Base-by-base conservation (phyloP, 1,140 invertebrate genomes). In the Bombyx mori region DNA sequence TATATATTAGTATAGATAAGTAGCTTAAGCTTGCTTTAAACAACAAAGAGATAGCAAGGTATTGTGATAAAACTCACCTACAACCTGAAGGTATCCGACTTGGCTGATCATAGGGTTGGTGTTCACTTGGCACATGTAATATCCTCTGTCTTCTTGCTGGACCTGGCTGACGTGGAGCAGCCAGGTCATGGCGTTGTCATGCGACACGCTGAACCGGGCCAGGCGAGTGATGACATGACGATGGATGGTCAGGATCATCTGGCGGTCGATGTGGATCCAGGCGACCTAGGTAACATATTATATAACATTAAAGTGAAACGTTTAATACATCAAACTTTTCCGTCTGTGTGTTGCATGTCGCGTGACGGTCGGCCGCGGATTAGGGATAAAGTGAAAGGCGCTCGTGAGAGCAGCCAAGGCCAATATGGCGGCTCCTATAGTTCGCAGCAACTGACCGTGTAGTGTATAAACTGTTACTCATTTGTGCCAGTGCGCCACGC, bases 51-150 rank as follows among this genome's bases (percentile, higher is more conserved):
- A 35, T 35, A 35, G 26, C 26, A 35, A 35, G 26, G 26, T 35
- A 35, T 35, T 35, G 26, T 35, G 26, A 35, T 12, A 10, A 51
- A 51, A 91, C 94, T 93, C 83, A 98, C 97, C 96, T 52, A 97
- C 95, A 61, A 99, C 96, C 89, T 98, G 94, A 6, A 99, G 90
- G 80, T 96, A 97, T 57, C 96, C 97, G 8, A 97, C 94, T 91
- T 97, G 95, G 75, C 93, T 96, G 62, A 97, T 97, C 95, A 98
- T 97, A 0, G 97, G 97, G 77, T 96, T 95, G n/a, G 97, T 97
- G 83, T 98, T 98, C 56, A 98, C 93, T 90, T 96, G 94, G 81
- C 95, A 96, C 94, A 97, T 96, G 84, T 96, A 97, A 83, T 95
- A 95, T 8, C 95, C 96, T 48, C 95, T 90, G 86, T 97, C 96